Evolutionary conservation across 2,797 vertebrate species (phyloP).

Genomic region (Sebastolobus alascanus): DNA sequence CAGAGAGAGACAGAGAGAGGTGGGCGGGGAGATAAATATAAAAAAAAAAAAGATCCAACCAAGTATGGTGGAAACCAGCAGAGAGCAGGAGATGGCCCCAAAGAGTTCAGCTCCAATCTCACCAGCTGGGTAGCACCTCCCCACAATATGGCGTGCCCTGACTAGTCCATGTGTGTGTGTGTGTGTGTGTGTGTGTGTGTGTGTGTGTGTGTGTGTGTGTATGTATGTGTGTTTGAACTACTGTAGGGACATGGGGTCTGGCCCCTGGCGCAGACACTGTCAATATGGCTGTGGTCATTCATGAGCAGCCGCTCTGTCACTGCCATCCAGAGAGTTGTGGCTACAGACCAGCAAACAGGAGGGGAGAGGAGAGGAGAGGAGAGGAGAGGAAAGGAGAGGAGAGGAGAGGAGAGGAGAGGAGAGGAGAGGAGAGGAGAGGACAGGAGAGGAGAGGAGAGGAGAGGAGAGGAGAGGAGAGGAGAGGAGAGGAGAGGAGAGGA

Average conservation of each 20-base stretch:
- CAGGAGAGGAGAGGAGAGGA: conserved; percentile 2
- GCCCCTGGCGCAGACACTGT: conserved; percentile 52
- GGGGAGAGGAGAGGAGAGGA: conserved; percentile 10
- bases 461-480: background rate
- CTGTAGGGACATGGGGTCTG: conserved; percentile 42
- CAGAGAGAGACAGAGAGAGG: conserved; percentile 2
- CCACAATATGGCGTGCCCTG: conserved; percentile 70
- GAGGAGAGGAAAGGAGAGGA: background rate
- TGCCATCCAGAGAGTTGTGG: conserved; percentile 34
- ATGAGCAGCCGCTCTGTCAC: conserved; percentile 55
- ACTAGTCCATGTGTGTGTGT: conserved; percentile 21
- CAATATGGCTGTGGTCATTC: conserved; percentile 70
- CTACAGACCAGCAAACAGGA: conserved; percentile 36
- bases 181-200: conserved; percentile 41
- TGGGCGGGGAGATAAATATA: background rate
- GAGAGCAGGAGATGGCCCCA: conserved; percentile 48
- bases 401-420: conserved; percentile 1
- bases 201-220: conserved; percentile 21
- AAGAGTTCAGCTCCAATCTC: conserved; percentile 44
- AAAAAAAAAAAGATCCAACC: conserved; percentile 11
- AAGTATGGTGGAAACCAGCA: conserved; percentile 41
- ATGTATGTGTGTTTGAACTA: conserved; percentile 57
- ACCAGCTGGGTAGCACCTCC: conserved; percentile 77
- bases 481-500: conserved; percentile 4
- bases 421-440: background rate